Evolutionary conservation across 2,113 vertebrate species (phyloP), one percentile per base, ranked within the genome.

Genomic region (Spilogale gracilis): DNA sequence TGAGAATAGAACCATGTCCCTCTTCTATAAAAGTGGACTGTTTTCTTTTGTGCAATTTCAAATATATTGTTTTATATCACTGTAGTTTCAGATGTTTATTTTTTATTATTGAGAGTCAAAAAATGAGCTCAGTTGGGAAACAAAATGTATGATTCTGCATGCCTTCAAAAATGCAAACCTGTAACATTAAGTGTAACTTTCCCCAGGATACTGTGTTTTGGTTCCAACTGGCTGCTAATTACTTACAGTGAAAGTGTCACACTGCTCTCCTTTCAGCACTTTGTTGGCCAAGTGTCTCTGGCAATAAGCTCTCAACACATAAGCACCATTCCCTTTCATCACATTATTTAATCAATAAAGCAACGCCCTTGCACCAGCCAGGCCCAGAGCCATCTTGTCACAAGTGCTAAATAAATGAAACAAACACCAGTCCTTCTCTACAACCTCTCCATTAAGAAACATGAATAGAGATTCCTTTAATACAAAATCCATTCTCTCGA

Each of bases 271-370:
- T 99, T 98, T 98, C 98, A 98, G 98, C 98, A 98, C 98, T 98
- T 97, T 97, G 98, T 98, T 98, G 98, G 98, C 97, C 97, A 98
- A 98, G 96, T 97, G 98, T 98, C 97, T 97, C 98, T 98, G 98
- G 98, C 98, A 99, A 98, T 98, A 98, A 98, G 98, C 98, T 98
- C 98, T 98, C 98, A 98, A 97, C 98, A 98, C 98, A 97, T 98
- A 96, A 98, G 98, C 98, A 98, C 98, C 83, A 71, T 98, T 98
- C 93, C 98, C 98, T 99, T 99, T 99, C 98, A 98, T 98, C 98
- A 98, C 98, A 97, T 98, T 98, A 97, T 98, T 99, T 98, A 98
- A 99, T 99, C 99, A 99, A 98, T 98, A 98, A 98, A 98, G 97
- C 98, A 98, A 98, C 97, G 98, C 98, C 98, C 97, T 98, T 92